Evolutionary conservation across 2,888 invertebrate genomes (phyloP), one percentile per base, ranked within the genome.

Genomic region (Euspilapteryx auroguttella): DNA sequence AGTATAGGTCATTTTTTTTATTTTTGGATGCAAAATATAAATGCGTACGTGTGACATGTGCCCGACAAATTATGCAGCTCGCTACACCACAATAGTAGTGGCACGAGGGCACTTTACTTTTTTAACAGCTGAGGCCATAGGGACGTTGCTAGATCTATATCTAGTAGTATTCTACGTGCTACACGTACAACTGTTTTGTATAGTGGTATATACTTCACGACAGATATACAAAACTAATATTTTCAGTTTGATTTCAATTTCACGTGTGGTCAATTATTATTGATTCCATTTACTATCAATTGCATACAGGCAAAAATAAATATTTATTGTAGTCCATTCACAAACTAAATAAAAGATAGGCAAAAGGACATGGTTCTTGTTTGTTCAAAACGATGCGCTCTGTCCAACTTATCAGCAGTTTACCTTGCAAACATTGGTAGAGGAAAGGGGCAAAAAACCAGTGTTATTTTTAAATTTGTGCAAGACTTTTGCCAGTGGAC

Each of bases 391-490:
- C 65, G 69, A 69, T 68, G 63, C 55, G 54, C 54, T n/a, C n/a
- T n/a, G n/a, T n/a, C 58, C 51, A 54, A 64, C 56, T 59, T 69
- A 71, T 71, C 71, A 61, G 12, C 12, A 14, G 30, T 34, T 34
- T 27, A 20, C 25, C 21, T 24, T 14, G 30, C 29, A 30, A 47
- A 55, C 47, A 66, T 73, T 71, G 71, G 65, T 57, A 54, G 57
- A 69, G 71, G 63, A 42, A 49, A 38, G 37, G 37, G 37, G 45
- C 44, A 59, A 73, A 73, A 71, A 69, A 63, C 44, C n/a, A n/a
- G 63, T 71, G 68, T 73, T 73, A 63, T 73, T 73, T 71, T 73
- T 62, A 63, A 69, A 66, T 73, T 75, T 75, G 75, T 75, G 75
- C 75, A 75, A 75, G 66, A 55, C 62, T 55, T 66, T 61, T 71